These are phyloP conservation scores for cat (Felis catus) DNA, from an alignment of 2,113 vertebrate species.

Conservation along the genomic window DNA sequence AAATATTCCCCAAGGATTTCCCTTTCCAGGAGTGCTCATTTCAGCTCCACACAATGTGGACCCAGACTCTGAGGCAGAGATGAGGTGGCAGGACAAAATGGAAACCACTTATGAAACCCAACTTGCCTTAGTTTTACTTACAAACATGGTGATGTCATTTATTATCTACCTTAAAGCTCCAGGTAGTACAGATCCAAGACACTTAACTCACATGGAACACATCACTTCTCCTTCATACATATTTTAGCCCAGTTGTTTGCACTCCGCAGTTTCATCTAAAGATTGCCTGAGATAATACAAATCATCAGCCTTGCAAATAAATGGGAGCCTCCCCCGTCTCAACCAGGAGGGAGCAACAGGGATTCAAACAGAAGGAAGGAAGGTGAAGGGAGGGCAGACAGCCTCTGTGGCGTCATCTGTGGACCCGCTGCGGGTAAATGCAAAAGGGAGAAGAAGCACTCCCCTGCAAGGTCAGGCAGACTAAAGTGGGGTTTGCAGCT, in stretches of 20 bases:
- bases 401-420: neutral
- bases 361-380: neutral
- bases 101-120: neutral
- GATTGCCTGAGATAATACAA: conserved; percentile 63
- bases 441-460: neutral
- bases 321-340: neutral
- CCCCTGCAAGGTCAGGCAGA: neutral
- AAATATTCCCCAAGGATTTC: neutral
- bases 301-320: conserved; percentile 55
- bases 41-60: neutral
- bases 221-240: conserved; percentile 64
- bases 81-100: neutral
- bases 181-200: conserved; percentile 47
- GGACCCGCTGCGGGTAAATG: neutral
- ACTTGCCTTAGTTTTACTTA: neutral
- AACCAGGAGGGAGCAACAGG: neutral
- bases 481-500: neutral
- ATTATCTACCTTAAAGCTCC: conserved; percentile 13
- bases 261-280: conserved; percentile 41
- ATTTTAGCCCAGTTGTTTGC: conserved; percentile 70
- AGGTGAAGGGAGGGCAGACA: neutral
- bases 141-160: neutral
- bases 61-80: neutral
- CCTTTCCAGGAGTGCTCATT: neutral
- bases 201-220: conserved; percentile 13